Evolutionary conservation across 37 sponge, comb jelly and placozoan genomes (phyloP).

Genomic region (Chondrilla cf. caribensis): DNA sequence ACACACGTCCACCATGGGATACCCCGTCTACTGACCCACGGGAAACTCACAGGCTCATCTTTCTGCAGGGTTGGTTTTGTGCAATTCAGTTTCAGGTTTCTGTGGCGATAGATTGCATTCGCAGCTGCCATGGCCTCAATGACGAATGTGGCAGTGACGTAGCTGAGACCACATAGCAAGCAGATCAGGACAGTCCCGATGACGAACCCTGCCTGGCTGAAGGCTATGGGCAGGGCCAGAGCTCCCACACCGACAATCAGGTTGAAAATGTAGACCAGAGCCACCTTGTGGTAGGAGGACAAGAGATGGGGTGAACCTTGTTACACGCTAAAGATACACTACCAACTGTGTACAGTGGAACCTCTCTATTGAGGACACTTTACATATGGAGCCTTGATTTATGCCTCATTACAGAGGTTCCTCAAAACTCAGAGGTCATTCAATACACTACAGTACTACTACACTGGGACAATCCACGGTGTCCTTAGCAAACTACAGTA

Average conservation of each 20-base stretch:
- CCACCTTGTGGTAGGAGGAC: constrained; percentile 86
- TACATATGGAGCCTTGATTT: too few relatives aligned
- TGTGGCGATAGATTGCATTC: constrained; percentile 54
- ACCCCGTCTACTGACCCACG: too few relatives aligned
- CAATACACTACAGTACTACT: too few relatives aligned
- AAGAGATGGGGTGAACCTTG: too few relatives aligned
- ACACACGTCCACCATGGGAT: too few relatives aligned
- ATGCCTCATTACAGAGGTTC: too few relatives aligned
- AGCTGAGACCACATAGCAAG: constrained; percentile 63
- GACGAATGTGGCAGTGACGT: constrained; percentile 80
- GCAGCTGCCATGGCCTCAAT: constrained; percentile 91
- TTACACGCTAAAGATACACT: too few relatives aligned
- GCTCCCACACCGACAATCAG: constrained; percentile 94
- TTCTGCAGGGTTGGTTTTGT: background rate
- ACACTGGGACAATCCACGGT: too few relatives aligned
- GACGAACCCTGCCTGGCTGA: constrained; percentile 82
- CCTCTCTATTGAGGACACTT: too few relatives aligned
- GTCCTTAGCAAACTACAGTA: too few relatives aligned
- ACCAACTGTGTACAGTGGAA: too few relatives aligned
- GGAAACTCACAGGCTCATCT: constrained; percentile 4
- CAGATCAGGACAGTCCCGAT: constrained; percentile 77
- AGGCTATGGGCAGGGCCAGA: constrained; percentile 86
- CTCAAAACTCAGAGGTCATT: too few relatives aligned
- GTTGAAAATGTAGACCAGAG: constrained; percentile 94
- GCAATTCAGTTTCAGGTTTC: background rate